Percentiles rank a stretch among this genome's conserved stretches.
Evolutionary conservation across 2,797 vertebrate genomes (phyloP).

Genomic region (Arctocebus calabarensis): DNA sequence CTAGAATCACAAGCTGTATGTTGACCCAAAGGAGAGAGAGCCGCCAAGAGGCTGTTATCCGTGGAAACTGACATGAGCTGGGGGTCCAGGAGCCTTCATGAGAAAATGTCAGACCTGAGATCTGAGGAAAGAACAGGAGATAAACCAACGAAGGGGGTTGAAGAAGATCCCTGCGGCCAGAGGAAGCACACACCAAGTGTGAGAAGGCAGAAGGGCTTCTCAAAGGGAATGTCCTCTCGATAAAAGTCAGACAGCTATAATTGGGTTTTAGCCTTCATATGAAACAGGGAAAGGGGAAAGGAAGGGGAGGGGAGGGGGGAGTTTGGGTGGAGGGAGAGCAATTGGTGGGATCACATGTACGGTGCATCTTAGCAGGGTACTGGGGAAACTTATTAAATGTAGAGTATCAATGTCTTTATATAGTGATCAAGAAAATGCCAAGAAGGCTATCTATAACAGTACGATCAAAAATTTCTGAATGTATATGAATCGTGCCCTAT

Average conservation of each 20-base stretch:
- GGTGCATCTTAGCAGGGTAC: too few species aligned
- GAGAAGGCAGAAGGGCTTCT: background rate
- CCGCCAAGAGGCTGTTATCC: background rate
- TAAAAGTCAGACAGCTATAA: background rate
- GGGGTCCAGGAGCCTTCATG: background rate
- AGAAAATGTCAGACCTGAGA: background rate
- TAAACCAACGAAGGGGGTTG: background rate
- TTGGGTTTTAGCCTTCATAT: too few species aligned
- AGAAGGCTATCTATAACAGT: too few species aligned
- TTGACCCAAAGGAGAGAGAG: background rate
- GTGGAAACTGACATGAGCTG: background rate
- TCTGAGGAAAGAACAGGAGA: background rate
- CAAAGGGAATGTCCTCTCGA: background rate
- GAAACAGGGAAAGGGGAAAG: too few species aligned
- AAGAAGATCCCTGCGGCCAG: background rate
- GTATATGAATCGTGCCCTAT: too few species aligned
- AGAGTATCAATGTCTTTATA: too few species aligned
- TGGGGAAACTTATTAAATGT: too few species aligned
- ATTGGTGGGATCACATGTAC: too few species aligned
- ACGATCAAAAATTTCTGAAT: too few species aligned
- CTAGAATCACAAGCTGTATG: background rate
- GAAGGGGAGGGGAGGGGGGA: too few species aligned
- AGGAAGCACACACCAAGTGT: background rate
- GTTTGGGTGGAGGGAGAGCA: too few species aligned
- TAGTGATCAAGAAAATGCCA: too few species aligned